These are phyloP conservation scores for Lindbergichthys nudifrons DNA, from an alignment of 2,797 vertebrate species.

Conservation along the genomic window DNA sequence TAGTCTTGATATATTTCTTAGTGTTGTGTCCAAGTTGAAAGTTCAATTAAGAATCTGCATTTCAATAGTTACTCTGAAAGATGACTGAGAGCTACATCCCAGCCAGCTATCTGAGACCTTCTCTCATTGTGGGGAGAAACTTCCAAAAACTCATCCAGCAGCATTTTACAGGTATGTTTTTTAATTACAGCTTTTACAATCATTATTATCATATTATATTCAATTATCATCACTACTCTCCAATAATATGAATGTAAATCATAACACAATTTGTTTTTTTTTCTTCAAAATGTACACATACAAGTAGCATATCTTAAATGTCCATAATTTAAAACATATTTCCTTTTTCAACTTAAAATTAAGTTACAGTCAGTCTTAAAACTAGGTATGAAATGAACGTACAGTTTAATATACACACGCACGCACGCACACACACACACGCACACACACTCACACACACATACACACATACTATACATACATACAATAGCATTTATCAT, in stretches of 20 bases:
- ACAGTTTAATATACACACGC: constrained; percentile 85
- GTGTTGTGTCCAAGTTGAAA: background rate
- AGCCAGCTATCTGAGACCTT: constrained; percentile 25
- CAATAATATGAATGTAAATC: constrained; percentile 85
- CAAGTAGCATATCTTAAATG: constrained; percentile 89
- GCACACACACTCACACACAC: constrained; percentile 80
- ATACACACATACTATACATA: constrained; percentile 73
- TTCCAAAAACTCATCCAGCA: constrained; percentile 43
- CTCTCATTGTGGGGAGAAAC: constrained; percentile 5
- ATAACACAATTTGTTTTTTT: constrained; percentile 80
- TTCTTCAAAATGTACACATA: constrained; percentile 87
- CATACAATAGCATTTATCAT: constrained; percentile 88
- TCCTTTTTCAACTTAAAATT: constrained; percentile 84
- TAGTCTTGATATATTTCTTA: no score
- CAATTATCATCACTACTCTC: constrained; percentile 83
- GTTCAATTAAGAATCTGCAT: background rate
- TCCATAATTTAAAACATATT: constrained; percentile 84
- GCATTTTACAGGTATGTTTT: constrained; percentile 78
- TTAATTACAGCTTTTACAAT: constrained; percentile 87
- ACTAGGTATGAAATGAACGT: constrained; percentile 88
- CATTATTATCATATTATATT: constrained; percentile 83
- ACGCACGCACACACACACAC: constrained; percentile 77
- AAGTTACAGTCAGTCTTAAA: constrained; percentile 84
- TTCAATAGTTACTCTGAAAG: background rate
- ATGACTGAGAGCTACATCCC: background rate